A percentile compares a stretch with the other conserved stretches of the same genome.
Evolutionary conservation across 2,888 invertebrate species (phyloP).

Genomic region (Azorinus chamasolen): DNA sequence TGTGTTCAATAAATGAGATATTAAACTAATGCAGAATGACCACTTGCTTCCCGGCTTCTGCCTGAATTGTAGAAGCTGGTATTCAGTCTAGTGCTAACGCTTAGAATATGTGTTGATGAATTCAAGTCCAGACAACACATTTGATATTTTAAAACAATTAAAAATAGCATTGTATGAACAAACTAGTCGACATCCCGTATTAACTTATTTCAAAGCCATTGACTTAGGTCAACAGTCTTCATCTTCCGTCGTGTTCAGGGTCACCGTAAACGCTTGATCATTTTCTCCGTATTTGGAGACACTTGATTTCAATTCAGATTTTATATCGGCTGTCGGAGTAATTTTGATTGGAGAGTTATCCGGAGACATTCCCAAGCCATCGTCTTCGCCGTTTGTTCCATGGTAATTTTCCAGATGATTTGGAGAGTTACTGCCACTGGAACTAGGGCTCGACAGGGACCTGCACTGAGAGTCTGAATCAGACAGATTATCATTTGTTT

Average conservation of each 20-base stretch:
- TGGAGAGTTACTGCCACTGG: constrained; percentile 49
- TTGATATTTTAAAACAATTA: too few relatives aligned
- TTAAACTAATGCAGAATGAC: too few relatives aligned
- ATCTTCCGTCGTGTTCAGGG: constrained; percentile 53
- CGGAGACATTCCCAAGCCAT: constrained; percentile 63
- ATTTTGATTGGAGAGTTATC: constrained; percentile 64
- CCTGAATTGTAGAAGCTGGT: too few relatives aligned
- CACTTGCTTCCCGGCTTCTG: too few relatives aligned
- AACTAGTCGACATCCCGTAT: too few relatives aligned
- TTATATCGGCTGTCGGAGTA: constrained; percentile 32
- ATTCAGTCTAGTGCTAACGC: too few relatives aligned
- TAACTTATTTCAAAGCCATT: too few relatives aligned
- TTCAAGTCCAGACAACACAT: too few relatives aligned
- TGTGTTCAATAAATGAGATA: too few relatives aligned
- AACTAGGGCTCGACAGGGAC: constrained; percentile 59
- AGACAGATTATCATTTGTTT: constrained; percentile 66
- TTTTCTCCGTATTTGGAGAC: constrained; percentile 37
- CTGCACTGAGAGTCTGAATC: constrained; percentile 68
- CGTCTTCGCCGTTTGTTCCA: constrained; percentile 64
- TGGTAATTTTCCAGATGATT: constrained; percentile 13
- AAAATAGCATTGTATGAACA: too few relatives aligned
- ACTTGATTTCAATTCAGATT: constrained; percentile 48
- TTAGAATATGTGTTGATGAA: too few relatives aligned
- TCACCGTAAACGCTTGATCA: constrained; percentile 49
- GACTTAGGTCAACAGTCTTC: constrained; percentile 66